A percentile compares a stretch with the other conserved stretches of the same genome.
These are phyloP conservation scores for Arrhopalites spinosus DNA, from an alignment of 2,888 invertebrate genomes.

Conservation along the genomic window DNA sequence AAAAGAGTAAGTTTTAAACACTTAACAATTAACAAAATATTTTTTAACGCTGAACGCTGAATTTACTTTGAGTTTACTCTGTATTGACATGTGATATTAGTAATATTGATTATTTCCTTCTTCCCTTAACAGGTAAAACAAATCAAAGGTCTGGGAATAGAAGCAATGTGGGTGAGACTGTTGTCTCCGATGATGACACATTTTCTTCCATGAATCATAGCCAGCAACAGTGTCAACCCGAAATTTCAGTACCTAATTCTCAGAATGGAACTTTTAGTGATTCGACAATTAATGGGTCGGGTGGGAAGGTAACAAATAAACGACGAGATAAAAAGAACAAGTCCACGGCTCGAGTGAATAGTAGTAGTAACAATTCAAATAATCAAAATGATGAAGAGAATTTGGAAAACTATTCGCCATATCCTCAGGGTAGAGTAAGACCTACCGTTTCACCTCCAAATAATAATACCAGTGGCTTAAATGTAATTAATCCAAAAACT, in stretches of 20 bases:
- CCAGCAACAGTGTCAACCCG: background rate
- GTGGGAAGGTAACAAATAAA: background rate
- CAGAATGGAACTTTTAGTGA: background rate
- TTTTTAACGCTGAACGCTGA: background rate
- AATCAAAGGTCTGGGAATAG: background rate
- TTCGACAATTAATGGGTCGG: background rate
- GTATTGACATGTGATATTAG: too few relatives aligned
- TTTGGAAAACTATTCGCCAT: slow-evolving; percentile 43
- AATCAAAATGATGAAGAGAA: slow-evolving; percentile 30
- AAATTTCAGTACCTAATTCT: slow-evolving; percentile 1
- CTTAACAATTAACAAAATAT: background rate
- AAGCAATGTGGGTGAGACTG: background rate
- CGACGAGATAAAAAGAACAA: slow-evolving; percentile 14
- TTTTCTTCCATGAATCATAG: background rate
- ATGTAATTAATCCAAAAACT: slow-evolving; percentile 12
- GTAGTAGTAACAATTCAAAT: background rate
- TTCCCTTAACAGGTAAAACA: background rate
- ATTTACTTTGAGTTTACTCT: background rate
- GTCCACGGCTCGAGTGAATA: background rate
- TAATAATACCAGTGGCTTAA: slow-evolving; percentile 19
- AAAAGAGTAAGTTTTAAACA: background rate
- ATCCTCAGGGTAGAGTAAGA: slow-evolving; percentile 11
- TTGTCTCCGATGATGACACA: background rate
- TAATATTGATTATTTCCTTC: background rate
- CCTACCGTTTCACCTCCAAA: background rate